These are phyloP conservation scores for Dasyornis broadbenti DNA, from an alignment of 2,113 vertebrate genomes.

Conservation along the genomic window DNA sequence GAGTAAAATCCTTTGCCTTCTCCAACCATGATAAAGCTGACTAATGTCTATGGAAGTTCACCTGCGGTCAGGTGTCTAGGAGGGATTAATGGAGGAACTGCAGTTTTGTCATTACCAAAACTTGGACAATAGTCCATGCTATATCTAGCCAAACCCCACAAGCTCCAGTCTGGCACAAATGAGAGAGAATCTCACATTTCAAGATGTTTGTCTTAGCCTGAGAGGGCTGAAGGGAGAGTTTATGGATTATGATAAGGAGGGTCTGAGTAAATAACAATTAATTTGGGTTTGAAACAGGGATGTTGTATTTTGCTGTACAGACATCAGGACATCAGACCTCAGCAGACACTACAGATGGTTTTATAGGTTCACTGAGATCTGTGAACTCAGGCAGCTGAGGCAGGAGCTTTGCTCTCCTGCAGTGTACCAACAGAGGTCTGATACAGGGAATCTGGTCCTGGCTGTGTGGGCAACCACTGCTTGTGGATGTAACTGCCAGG, in stretches of 20 bases:
- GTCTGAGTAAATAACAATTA: not conserved
- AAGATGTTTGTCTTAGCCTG: not conserved
- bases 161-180: not conserved
- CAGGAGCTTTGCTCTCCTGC: not conserved
- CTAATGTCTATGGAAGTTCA: not conserved
- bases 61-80: not conserved
- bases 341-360: not conserved
- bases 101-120: rapidly evolving
- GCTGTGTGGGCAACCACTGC: not conserved
- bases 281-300: not conserved
- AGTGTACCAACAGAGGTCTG: not conserved
- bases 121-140: not conserved
- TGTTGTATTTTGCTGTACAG: not conserved
- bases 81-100: not conserved
- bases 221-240: not conserved
- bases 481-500: too few relatives aligned
- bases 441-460: not conserved
- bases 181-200: not conserved
- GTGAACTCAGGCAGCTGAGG: not conserved
- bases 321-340: not conserved
- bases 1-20: not conserved
- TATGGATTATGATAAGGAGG: not conserved
- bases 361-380: not conserved
- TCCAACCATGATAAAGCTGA: not conserved
- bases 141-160: not conserved